Evolutionary conservation across 2,797 vertebrate species (phyloP).

Genomic region (Danio kyathit): DNA sequence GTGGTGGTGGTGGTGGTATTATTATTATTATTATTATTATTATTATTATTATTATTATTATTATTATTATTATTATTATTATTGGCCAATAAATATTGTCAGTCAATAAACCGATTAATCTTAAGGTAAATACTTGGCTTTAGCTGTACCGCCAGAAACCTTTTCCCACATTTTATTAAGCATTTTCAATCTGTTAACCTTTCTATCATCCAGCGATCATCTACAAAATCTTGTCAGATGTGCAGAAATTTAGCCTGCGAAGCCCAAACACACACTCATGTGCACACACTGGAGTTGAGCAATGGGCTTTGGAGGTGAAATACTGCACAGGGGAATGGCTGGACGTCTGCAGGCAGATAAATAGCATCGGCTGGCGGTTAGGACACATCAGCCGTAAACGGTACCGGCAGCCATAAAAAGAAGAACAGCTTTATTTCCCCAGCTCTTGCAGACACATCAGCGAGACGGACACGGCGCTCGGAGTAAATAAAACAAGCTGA

Average conservation of each 20-base stretch:
- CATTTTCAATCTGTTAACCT: conserved; percentile 8
- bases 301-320: conserved; percentile 55
- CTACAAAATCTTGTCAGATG: background rate
- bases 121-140: no score
- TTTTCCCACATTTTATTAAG: background rate
- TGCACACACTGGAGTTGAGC: background rate
- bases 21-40: no score
- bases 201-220: background rate
- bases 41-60: no score
- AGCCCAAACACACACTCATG: background rate
- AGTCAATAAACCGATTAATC: no score
- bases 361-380: conserved; percentile 69
- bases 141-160: no score
- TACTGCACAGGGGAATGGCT: conserved; percentile 50
- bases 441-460: conserved; percentile 72
- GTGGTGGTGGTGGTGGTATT: no score
- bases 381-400: conserved; percentile 76
- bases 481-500: conserved; percentile 83
- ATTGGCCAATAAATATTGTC: no score
- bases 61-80: no score
- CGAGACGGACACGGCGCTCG: conserved; percentile 65
- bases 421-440: conserved; percentile 83
- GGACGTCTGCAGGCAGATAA: conserved; percentile 78
- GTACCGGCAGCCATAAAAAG: conserved; percentile 76
- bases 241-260: background rate